Base-by-base conservation (phyloP, 2,113 vertebrate genomes). In the Lontra canadensis region DNA sequence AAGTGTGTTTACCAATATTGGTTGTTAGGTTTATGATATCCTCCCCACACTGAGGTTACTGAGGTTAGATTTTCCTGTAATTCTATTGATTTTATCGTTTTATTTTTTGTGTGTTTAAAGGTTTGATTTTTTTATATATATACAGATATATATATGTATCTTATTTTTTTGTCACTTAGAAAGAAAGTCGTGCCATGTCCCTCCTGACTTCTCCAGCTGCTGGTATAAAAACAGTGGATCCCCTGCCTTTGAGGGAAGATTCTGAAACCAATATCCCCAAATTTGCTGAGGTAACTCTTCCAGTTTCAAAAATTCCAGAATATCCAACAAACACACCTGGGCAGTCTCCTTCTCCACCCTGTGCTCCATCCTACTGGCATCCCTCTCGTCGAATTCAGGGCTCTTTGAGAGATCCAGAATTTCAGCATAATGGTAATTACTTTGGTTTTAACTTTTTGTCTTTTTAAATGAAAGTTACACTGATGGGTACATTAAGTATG, bases 361-460 rank as follows among this genome's bases (percentile, higher is more conserved):
- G 0, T 11, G 3, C 85, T 87, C 0, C 88, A 5, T 97, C 96
- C 36, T 98, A 79, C 69, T 98, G 98, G 98, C 97, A 84, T 86
- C 97, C 98, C 69, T 98, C 97, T 78, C 94, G 98, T 96, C 98
- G 98, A 55, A 99, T 99, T 98, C 99, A 99, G 63, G 99, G 99
- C n/a, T 98, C 97, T 44, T 98, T 99, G 36, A 99, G 99, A 95
- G 97, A 99, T 97, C 98, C 99, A 63, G 99, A 99, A 96, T 99
- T 99, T 98, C 99, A 99, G 96, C 99, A 99, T 98, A 99, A 99
- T 83, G 98, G 99, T 99, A 97, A 59, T 96, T 94, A 71, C 81
- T 93, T 92, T 63, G 71, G 7, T 97, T 97, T 95, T 76, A 67
- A 71, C 81, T 73, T 93, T 90, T 96, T 81, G 7, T 67, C 74